These are phyloP conservation scores for Crotalus tigris DNA, from an alignment of 2,113 vertebrate genomes.

Conservation along the genomic window DNA sequence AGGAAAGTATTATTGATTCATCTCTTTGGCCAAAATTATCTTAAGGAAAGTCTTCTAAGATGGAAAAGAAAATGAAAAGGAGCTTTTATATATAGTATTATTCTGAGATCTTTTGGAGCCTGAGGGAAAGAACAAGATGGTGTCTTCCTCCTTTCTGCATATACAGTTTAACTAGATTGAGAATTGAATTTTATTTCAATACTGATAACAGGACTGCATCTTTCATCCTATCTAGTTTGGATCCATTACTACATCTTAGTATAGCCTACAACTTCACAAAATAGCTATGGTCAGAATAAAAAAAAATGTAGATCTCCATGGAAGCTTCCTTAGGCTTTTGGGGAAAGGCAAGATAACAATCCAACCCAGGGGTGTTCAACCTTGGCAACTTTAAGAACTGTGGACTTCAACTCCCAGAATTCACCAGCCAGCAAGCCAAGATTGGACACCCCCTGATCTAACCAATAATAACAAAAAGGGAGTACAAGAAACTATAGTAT, in stretches of 20 bases:
- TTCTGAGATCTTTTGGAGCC: not conserved
- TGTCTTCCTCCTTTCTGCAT: not conserved
- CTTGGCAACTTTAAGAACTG: too few species aligned
- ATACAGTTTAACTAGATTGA: not conserved
- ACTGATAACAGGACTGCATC: not conserved
- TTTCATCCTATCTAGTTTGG: not conserved
- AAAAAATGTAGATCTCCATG: not conserved
- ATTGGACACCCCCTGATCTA: not conserved
- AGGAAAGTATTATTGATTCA: not conserved
- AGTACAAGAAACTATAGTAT: not conserved
- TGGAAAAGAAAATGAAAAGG: not conserved
- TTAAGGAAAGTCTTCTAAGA: not conserved
- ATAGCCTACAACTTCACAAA: not conserved
- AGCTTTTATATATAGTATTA: not conserved
- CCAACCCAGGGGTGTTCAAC: not conserved
- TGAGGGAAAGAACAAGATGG: not conserved
- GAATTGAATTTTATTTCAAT: not conserved
- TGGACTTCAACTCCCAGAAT: too few species aligned
- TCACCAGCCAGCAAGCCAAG: too few species aligned
- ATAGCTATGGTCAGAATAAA: not conserved
- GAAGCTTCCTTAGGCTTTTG: not conserved
- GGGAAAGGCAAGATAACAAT: not conserved
- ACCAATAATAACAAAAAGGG: not conserved
- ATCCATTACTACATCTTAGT: not conserved
- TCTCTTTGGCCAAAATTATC: not conserved